Evolutionary conservation across 92 coral and sea anemone species (phyloP), one percentile per base, ranked within the genome.

Genomic region (Zoanthus sansibaricus): DNA sequence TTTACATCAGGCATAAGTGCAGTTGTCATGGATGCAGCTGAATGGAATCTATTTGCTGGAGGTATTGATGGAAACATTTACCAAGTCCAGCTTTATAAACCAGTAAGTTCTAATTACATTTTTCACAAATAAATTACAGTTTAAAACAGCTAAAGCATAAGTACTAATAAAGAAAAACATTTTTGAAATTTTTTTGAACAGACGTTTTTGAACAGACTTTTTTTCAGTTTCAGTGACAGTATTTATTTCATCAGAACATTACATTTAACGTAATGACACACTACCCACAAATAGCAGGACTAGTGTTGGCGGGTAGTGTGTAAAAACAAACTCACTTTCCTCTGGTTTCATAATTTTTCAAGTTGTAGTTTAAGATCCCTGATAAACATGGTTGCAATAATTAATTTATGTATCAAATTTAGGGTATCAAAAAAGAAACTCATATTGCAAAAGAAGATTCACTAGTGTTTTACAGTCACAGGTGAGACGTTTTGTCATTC

Each of bases 31-130:
- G 99, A 96, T 88, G 86, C 94, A 2, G 90, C 98, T 3, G 99
- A 96, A 73, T 94, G 89, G 86, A 94, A 91, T 77, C 75, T 95
- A 44, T 96, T 96, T 87, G 99, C 97, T 87, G 99, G 99, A 58
- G 91, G 92, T 42, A 33, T 86, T 3, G 83, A 94, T 93, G 98
- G 98, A 9, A 87, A 77, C 12, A 92, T 96, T 48, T 94, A 91
- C 66, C 94, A 93, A 79, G 91, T 93, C 21, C 91, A 90, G 49
- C 93, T 96, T 45, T 95, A 78, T 46, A 90, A 79, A n/a, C 89
- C 92, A 84, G 99, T 96, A 87, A 83, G 95, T 71, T 4, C 21
- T 10, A 6, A 12, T 37, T 37, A 37, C 42, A 37, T 37, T 37
- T 33, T 33, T 33, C 42, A 33, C 42, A 33, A 33, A 33, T 33